These are phyloP conservation scores for Neolamprologus kungweensis DNA, from an alignment of 2,113 vertebrate genomes.

Conservation along the genomic window DNA sequence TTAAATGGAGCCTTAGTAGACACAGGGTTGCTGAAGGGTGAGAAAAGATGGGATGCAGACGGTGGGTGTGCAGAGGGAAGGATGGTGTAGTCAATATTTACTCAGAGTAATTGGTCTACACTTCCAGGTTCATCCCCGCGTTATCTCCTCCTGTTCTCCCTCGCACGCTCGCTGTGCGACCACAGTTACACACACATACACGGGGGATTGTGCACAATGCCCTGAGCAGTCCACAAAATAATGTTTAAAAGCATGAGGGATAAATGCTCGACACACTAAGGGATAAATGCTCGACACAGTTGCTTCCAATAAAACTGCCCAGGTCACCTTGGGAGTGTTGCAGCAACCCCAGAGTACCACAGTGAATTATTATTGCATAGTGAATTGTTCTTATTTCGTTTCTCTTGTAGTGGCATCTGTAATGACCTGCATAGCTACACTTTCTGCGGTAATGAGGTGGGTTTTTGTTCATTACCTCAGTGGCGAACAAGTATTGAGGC, in stretches of 20 bases:
- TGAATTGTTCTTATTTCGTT: not conserved
- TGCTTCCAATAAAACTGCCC: not conserved
- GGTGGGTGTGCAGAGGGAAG: not conserved
- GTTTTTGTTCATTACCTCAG: not conserved
- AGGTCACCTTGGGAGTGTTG: conserved; percentile 14
- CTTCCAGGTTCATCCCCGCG: conserved; percentile 9
- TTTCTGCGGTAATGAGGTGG: conserved; percentile 18
- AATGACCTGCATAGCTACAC: conserved; percentile 17
- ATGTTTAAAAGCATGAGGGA: not conserved
- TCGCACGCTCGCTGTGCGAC: not conserved
- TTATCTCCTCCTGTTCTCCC: conserved; percentile 17
- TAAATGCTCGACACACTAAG: not conserved
- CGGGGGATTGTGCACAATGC: not conserved
- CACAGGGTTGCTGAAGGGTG: not conserved
- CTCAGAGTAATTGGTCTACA: conserved; percentile 44
- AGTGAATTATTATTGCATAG: not conserved
- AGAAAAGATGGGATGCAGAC: not conserved
- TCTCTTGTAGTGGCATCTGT: not conserved
- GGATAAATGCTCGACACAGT: not conserved
- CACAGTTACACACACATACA: not conserved
- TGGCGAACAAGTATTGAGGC: not conserved
- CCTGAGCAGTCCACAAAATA: not conserved
- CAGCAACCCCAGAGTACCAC: not conserved
- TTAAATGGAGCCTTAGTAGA: conserved; percentile 3
- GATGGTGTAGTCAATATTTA: conserved; percentile 50